A percentile compares a stretch with the other conserved stretches of the same genome.
Conservation (phyloP, 2,888 invertebrate genomes). For the Orthosia gracilis region DNA sequence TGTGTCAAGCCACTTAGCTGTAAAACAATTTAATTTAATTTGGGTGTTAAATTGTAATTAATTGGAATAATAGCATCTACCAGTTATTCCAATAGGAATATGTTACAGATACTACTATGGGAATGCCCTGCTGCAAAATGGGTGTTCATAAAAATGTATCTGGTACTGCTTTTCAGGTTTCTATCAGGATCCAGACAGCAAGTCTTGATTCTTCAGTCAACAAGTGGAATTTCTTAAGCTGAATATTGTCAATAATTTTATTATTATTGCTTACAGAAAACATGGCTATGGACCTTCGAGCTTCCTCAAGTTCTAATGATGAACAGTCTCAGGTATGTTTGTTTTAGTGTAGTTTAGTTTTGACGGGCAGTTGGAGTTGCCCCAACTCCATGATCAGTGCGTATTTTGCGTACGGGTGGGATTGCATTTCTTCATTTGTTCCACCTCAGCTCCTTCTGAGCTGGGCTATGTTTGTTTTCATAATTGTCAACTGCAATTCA, state of each 20-base stretch:
- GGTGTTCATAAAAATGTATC: not conserved
- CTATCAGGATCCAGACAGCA: not conserved
- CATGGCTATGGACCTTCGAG: slow-evolving; percentile 23
- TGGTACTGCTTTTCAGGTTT: not conserved
- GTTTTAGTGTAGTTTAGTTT: too few species aligned
- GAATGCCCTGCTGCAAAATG: not conserved
- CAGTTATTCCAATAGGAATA: not conserved
- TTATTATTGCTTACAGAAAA: slow-evolving; percentile 32
- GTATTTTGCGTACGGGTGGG: too few species aligned
- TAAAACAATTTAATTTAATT: not conserved
- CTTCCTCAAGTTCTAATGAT: not conserved
- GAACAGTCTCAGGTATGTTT: slow-evolving; percentile 23
- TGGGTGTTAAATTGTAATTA: too few species aligned
- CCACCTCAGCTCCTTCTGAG: too few species aligned
- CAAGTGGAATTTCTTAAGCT: not conserved
- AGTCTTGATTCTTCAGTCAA: too few species aligned
- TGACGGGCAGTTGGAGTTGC: too few species aligned
- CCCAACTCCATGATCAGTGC: too few species aligned
- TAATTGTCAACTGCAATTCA: not conserved
- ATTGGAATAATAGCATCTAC: too few species aligned
- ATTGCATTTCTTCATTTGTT: too few species aligned
- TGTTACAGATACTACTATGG: not conserved
- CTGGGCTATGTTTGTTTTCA: not conserved
- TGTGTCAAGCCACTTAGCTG: not conserved
- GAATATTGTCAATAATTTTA: not conserved